Percentiles rank a stretch among this genome's conserved stretches.
Conservation (phyloP, 2,888 invertebrate species). For the Scaptomyza parva region DNA sequence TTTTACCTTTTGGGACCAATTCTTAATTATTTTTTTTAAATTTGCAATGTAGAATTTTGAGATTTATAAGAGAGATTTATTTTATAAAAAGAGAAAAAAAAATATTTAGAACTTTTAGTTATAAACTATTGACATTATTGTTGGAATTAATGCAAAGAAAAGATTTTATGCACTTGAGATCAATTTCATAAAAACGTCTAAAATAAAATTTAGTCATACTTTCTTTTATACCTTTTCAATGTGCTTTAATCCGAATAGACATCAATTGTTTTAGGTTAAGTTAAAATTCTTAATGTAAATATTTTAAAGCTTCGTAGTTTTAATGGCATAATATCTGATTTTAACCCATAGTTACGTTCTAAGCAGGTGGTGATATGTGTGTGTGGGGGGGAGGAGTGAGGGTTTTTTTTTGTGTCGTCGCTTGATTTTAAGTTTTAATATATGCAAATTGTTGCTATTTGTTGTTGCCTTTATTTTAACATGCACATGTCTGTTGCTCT, state of each 20-base stretch:
- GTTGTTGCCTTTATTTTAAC: slow-evolving; percentile 42
- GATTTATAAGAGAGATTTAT: too few relatives aligned
- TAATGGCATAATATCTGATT: neutral
- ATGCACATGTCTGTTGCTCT: slow-evolving; percentile 27
- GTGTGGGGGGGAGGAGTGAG: neutral
- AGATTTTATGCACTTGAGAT: neutral
- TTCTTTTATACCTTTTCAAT: too few relatives aligned
- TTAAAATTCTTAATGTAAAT: too few relatives aligned
- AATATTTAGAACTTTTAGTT: too few relatives aligned
- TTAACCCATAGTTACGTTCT: slow-evolving; percentile 7
- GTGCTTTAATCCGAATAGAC: too few relatives aligned
- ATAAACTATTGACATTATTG: too few relatives aligned
- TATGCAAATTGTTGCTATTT: slow-evolving; percentile 83
- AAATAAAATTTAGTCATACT: too few relatives aligned
- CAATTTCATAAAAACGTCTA: too few relatives aligned
- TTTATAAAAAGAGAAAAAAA: too few relatives aligned
- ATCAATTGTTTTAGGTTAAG: too few relatives aligned
- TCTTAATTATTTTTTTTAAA: neutral
- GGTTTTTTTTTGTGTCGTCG: slow-evolving; percentile 32
- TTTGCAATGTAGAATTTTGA: neutral
- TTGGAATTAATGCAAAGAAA: neutral
- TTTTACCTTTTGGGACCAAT: neutral
- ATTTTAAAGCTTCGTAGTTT: neutral
- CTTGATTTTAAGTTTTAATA: slow-evolving; percentile 81
- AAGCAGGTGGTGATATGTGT: neutral